Evolutionary conservation across 2,797 vertebrate species (phyloP), one percentile per base, ranked within the genome.

Genomic region (Neosilurus hyrtlii): DNA sequence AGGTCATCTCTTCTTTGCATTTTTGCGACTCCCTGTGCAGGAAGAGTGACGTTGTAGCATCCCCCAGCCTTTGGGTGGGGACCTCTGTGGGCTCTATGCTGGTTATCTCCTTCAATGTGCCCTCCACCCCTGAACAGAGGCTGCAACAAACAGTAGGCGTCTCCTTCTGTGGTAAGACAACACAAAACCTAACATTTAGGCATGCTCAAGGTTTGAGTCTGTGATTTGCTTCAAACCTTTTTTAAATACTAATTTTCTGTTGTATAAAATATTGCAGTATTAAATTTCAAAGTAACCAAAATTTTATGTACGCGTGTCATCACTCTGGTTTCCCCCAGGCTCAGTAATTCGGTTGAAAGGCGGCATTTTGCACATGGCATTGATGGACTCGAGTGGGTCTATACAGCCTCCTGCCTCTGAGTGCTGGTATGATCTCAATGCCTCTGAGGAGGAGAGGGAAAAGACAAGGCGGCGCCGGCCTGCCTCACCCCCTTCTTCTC

Each of bases 1-100:
- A 99, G 92, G 95, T 96, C 78, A 95, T 99, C 92, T 97, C 96
- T 80, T 94, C 96, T 89, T 96, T 99, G 87, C 95, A 96, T 91
- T 98, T 99, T 88, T 96, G 96, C 84, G 97, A 99, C 91, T 97
- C 95, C 51, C 96, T 94, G 86, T 94, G 96, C 37, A 95, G 95
- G 89, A 98, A 97, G 92, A 89, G 92, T 0, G 97, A 98, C 76
- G 89, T 90, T 0, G 82, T 89, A 1, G 89, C 93, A 71, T 92
- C 95, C 51, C 96, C 97, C 0, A 96, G 96, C 83, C 89, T 99
- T 75, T 96, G 98, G 95, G 95, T 99, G 84, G 97, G 98, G 59
- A 99, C 98, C 43, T 97, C 97, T 0, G 92, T 97, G 84, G 98
- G 98, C 80, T 94, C 95, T 0, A 96, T 98, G 92, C 93, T 97